These are phyloP conservation scores for Cephalopterus ornatus DNA, from an alignment of 2,113 vertebrate species.

Conservation along the genomic window DNA sequence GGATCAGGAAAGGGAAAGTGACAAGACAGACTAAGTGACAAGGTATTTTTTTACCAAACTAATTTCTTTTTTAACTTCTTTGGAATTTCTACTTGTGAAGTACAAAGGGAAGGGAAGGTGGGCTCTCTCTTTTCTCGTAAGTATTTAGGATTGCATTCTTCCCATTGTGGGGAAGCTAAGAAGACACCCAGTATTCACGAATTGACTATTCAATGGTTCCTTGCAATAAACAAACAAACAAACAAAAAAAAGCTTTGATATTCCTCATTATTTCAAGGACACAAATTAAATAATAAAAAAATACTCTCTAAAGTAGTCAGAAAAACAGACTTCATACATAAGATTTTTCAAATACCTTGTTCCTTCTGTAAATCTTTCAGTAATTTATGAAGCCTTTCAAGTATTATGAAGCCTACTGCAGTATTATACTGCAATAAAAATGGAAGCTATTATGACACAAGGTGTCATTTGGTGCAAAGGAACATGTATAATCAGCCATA, in stretches of 20 bases:
- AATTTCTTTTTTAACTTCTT: background rate
- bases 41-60: background rate
- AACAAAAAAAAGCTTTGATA: background rate
- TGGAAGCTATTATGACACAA: slow-evolving; percentile 50
- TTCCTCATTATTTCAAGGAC: background rate
- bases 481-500: slow-evolving; percentile 37
- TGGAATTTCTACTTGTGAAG: background rate
- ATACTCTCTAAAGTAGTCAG: background rate
- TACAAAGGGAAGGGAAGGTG: background rate
- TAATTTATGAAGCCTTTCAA: slow-evolving; percentile 26
- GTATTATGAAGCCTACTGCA: too few relatives aligned
- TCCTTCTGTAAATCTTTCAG: slow-evolving; percentile 18
- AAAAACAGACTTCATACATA: slow-evolving; percentile 1
- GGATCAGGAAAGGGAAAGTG: background rate
- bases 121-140: background rate
- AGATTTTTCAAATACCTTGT: slow-evolving; percentile 22
- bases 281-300: background rate
- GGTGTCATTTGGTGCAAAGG: slow-evolving; percentile 23
- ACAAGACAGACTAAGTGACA: background rate
- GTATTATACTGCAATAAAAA: slow-evolving; percentile 35
- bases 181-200: background rate
- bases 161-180: background rate
- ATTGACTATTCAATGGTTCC: background rate
- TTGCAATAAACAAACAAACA: background rate
- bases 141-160: background rate